Base-by-base conservation (phyloP, 2,113 vertebrate species). In the Holacanthus passer region DNA sequence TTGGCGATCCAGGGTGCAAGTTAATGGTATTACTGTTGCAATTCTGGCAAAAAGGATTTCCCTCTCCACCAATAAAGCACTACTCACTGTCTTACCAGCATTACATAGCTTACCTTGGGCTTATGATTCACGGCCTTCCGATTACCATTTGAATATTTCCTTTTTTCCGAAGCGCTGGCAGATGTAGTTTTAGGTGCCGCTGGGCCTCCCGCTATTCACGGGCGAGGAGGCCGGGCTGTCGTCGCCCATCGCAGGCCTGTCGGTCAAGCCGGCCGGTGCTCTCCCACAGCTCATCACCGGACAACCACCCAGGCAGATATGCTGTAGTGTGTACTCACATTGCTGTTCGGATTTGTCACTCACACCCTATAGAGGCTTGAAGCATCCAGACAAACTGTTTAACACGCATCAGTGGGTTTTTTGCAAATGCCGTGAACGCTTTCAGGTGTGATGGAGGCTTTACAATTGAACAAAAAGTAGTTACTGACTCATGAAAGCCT, bases 101-200 rank as follows among this genome's bases (percentile, higher is more conserved):
- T 96, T 95, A 96, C 93, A 94, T 95, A 94, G 94, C 95, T 95
- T 95, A 95, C 95, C 94, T 95, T 94, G 84, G 92, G 94, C 95
- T 96, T 95, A 95, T 95, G 92, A 95, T 94, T 95, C 95, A 95
- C 73, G 80, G 94, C 91, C 94, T 91, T 93, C 84, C 88, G 92
- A 95, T 95, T 95, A 94, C 93, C 94, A 94, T 94, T 94, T 94
- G 93, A 95, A 93, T 95, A 91, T 95, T 96, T 94, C 91, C 90
- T 89, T 93, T 95, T 79, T 87, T 66, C 66, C 41, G 19, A 81
- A 75, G 85, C 48, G 27, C 83, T 92, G 91, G 86, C 89, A 92
- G 93, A 93, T 86, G 80, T 87, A 76, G 89, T 70, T 85, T 65
- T 73, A 85, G 73, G 86, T 86, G 87, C 84, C 31, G 66, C 78